Conservation (phyloP, 2,888 invertebrate genomes). For the Acanthacorydalis orientalis region DNA sequence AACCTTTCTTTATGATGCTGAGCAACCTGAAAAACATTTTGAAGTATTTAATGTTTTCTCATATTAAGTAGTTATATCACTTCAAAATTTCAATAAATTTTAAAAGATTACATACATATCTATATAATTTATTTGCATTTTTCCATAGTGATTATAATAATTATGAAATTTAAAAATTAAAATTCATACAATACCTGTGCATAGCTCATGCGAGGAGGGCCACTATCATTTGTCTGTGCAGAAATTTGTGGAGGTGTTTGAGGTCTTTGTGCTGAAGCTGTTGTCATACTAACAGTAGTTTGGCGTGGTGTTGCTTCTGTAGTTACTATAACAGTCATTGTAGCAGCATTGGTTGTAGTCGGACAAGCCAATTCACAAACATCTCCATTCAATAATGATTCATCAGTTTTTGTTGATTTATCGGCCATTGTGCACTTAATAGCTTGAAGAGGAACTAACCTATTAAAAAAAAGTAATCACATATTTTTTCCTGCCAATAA, state of each 20-base stretch:
- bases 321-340: conserved; percentile 30
- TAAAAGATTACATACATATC: too few relatives aligned
- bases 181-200: conserved; percentile 25
- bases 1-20: conserved; percentile 39
- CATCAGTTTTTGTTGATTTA: conserved; percentile 54
- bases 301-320: conserved; percentile 19
- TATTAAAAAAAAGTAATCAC: conserved; percentile 9
- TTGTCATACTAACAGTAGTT: conserved; percentile 5
- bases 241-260: not conserved
- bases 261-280: not conserved
- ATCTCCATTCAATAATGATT: conserved; percentile 21
- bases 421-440: conserved; percentile 38
- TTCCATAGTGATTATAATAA: too few relatives aligned
- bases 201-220: conserved; percentile 37
- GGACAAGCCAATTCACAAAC: conserved; percentile 17
- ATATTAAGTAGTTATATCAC: too few relatives aligned
- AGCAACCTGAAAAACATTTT: conserved; percentile 25
- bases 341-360: conserved; percentile 33
- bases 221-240: not conserved
- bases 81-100: too few relatives aligned
- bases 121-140: too few relatives aligned
- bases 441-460: conserved; percentile 24
- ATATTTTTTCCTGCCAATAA: not conserved
- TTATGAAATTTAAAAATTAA: too few relatives aligned
- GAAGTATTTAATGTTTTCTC: not conserved